These are phyloP conservation scores for Microhierax caerulescens DNA, from an alignment of 2,797 vertebrate genomes.

Conservation along the genomic window DNA sequence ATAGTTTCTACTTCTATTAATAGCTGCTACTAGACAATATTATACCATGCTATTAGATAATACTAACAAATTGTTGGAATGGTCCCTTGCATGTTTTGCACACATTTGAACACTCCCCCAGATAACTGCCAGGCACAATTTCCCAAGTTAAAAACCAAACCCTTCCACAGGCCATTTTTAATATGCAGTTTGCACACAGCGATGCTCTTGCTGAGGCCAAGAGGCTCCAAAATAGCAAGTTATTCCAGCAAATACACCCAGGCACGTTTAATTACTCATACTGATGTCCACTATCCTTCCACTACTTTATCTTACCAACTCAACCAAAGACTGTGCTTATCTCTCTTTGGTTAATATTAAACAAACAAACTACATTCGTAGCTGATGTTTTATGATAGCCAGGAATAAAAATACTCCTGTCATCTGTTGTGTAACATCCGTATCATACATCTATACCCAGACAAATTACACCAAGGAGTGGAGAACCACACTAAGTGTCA, in stretches of 20 bases:
- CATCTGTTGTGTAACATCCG: background rate
- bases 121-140: background rate
- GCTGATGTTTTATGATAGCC: background rate
- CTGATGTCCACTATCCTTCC: background rate
- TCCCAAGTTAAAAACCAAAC: background rate
- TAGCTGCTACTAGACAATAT: background rate
- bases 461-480: background rate
- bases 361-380: background rate
- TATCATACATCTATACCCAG: background rate
- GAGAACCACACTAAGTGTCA: background rate
- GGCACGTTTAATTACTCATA: background rate
- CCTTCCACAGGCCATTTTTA: background rate
- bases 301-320: background rate
- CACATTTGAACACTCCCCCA: accelerated
- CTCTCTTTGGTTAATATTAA: background rate
- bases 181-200: background rate
- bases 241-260: background rate
- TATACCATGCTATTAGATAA: background rate
- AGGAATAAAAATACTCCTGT: background rate
- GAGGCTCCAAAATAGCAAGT: background rate
- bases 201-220: background rate
- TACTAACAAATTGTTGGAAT: background rate
- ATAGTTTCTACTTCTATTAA: background rate
- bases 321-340: background rate
- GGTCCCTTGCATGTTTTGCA: background rate